A percentile compares a stretch with the other conserved stretches of the same genome.
phyloP scores from a whole-genome alignment of 1,140 invertebrate species.

The Protaetia brevitarsis region DNA sequence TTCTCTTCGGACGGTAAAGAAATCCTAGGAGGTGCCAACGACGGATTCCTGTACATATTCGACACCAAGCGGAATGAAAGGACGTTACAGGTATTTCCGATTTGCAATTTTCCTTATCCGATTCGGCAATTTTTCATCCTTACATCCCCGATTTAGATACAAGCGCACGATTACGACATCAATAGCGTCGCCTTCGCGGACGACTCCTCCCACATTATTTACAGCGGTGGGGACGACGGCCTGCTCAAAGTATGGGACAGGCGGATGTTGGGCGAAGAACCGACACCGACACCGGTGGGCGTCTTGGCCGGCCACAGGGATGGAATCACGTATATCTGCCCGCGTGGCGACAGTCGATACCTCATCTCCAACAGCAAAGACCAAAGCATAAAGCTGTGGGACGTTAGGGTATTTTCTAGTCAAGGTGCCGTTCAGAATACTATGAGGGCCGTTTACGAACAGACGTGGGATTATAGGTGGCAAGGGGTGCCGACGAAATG shows the following conservation, averaged over 20 bases:
- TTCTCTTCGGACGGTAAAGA: conserved; percentile 74
- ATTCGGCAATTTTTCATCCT: neutral
- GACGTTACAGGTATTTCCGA: conserved; percentile 56
- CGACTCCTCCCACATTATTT: conserved; percentile 75
- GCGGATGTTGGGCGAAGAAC: conserved; percentile 61
- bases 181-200: conserved; percentile 83
- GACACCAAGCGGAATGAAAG: conserved; percentile 63
- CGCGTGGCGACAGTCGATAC: conserved; percentile 76
- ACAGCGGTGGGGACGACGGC: conserved; percentile 82
- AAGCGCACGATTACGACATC: conserved; percentile 74
- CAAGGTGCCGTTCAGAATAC: conserved; percentile 56
- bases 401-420: conserved; percentile 68
- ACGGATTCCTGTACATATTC: conserved; percentile 74
- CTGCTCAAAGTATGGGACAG: conserved; percentile 81
- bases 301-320: conserved; percentile 76
- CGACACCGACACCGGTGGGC: conserved; percentile 68
- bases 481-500: conserved; percentile 69
- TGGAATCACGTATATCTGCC: conserved; percentile 80
- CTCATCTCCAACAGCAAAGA: conserved; percentile 87
- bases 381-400: conserved; percentile 89
- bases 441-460: conserved; percentile 56
- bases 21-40: conserved; percentile 75
- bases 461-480: conserved; percentile 85
- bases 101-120: neutral
- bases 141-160: conserved; percentile 52